Evolutionary conservation across 2,113 vertebrate genomes (phyloP).

Genomic region (Callopanchax toddi): DNA sequence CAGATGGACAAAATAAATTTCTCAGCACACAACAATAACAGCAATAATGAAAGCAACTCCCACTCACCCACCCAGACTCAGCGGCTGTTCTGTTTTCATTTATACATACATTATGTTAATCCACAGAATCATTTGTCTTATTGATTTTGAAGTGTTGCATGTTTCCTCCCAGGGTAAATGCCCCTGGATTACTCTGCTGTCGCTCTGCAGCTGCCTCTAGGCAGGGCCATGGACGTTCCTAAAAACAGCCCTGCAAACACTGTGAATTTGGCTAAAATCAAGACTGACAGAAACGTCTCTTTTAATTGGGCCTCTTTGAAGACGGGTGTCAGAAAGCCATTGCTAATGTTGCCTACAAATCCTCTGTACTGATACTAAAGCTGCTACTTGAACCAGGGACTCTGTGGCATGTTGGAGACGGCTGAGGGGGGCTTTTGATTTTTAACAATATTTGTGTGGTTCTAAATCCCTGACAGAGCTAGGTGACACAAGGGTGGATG

Average conservation of each 20-base stretch:
- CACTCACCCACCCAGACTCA: slow-evolving; percentile 15
- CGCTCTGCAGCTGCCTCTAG: slow-evolving; percentile 4
- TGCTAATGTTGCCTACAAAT: slow-evolving; percentile 34
- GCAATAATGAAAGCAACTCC: slow-evolving; percentile 22
- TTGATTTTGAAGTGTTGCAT: slow-evolving; percentile 32
- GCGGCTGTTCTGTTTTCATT: slow-evolving; percentile 5
- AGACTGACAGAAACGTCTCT: slow-evolving; percentile 24
- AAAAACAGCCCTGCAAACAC: slow-evolving; percentile 7
- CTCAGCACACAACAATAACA: slow-evolving; percentile 29
- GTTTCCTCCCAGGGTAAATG: slow-evolving; percentile 1
- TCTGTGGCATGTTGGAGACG: slow-evolving; percentile 18
- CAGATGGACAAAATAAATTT: slow-evolving; percentile 28
- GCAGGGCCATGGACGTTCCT: slow-evolving; percentile 3
- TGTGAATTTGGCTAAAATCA: slow-evolving; percentile 24
- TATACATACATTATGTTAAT: slow-evolving; percentile 26
- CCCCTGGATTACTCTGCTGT: neutral
- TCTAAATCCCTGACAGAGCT: slow-evolving; percentile 64
- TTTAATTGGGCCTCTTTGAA: slow-evolving; percentile 10
- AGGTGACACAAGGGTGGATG: slow-evolving; percentile 44
- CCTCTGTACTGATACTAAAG: slow-evolving; percentile 28
- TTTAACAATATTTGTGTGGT: slow-evolving; percentile 44
- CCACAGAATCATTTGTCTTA: slow-evolving; percentile 15
- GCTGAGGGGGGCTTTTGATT: slow-evolving; percentile 51
- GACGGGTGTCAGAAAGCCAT: slow-evolving; percentile 20
- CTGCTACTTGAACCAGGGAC: slow-evolving; percentile 36